Conservation (phyloP, 2,888 invertebrate genomes). For the Nudaria mundana region DNA sequence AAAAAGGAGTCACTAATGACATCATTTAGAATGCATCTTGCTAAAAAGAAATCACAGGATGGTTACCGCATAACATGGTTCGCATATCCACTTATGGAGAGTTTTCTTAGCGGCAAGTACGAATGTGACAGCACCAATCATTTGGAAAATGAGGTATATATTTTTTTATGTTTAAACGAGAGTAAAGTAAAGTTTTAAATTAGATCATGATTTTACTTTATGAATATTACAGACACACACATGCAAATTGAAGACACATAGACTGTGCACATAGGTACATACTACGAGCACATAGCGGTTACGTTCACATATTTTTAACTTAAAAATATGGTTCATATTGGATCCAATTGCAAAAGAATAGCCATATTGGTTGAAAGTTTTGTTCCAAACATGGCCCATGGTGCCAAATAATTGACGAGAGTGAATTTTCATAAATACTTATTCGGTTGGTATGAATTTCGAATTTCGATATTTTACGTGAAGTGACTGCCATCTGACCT, state of each 20-base stretch:
- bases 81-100: conserved; percentile 65
- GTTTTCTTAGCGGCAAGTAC: conserved; percentile 67
- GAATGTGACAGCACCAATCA: conserved; percentile 59
- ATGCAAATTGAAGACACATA: not conserved
- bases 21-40: conserved; percentile 58
- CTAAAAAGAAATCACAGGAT: conserved; percentile 51
- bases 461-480: too few relatives aligned
- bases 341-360: conserved; percentile 36
- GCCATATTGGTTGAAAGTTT: conserved; percentile 12
- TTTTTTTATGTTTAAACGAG: not conserved
- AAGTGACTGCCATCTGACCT: too few relatives aligned
- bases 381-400: not conserved
- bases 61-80: conserved; percentile 65
- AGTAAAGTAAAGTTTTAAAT: not conserved
- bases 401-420: not conserved
- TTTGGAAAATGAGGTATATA: conserved; percentile 54
- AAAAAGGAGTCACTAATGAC: conserved; percentile 75
- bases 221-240: too few relatives aligned
- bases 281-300: not conserved
- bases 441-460: too few relatives aligned
- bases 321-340: conserved; percentile 28
- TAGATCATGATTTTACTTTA: too few relatives aligned
- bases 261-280: too few relatives aligned
- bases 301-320: not conserved
- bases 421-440: too few relatives aligned